phyloP scores from a whole-genome alignment of 2,113 vertebrate species.

The Micronycteris hirsuta region DNA sequence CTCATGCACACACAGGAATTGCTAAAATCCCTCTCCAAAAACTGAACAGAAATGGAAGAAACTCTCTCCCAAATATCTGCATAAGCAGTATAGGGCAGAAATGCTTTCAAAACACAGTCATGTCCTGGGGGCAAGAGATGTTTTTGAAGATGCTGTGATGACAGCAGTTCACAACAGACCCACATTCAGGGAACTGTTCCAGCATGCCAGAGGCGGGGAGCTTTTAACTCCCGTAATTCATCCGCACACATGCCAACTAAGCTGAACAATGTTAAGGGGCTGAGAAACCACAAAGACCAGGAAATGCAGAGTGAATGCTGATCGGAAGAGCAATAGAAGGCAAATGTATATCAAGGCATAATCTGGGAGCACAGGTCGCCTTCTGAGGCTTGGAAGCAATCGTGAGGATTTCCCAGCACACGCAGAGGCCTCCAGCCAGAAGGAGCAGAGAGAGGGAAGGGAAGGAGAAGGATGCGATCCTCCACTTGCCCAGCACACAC shows the following conservation, averaged over 20 bases:
- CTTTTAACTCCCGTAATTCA: conserved; percentile 69
- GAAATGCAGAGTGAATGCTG: not conserved
- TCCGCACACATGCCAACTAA: conserved; percentile 20
- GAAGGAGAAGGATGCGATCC: not conserved
- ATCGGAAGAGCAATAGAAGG: conserved; percentile 35
- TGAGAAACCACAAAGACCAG: conserved; percentile 59
- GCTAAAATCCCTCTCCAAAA: not conserved
- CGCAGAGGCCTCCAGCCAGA: not conserved
- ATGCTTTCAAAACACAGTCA: conserved; percentile 68
- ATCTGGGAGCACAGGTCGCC: not conserved
- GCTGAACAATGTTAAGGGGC: conserved; percentile 9
- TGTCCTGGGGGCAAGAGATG: conserved; percentile 74
- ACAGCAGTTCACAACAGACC: conserved; percentile 72
- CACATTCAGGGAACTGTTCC: conserved; percentile 72
- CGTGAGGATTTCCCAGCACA: not conserved
- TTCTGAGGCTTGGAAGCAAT: not conserved
- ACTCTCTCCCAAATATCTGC: conserved; percentile 39
- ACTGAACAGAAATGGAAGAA: conserved; percentile 36
- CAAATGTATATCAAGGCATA: not conserved
- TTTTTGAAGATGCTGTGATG: conserved; percentile 73
- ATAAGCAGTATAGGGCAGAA: conserved; percentile 59
- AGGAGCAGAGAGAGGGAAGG: not conserved
- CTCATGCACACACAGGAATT: not conserved
- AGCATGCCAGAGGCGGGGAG: conserved; percentile 73
- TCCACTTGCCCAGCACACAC: not conserved